Percentiles rank a stretch among this genome's conserved stretches.
phyloP scores from a whole-genome alignment of 1,140 invertebrate genomes.

The Drosophila saltans region DNA sequence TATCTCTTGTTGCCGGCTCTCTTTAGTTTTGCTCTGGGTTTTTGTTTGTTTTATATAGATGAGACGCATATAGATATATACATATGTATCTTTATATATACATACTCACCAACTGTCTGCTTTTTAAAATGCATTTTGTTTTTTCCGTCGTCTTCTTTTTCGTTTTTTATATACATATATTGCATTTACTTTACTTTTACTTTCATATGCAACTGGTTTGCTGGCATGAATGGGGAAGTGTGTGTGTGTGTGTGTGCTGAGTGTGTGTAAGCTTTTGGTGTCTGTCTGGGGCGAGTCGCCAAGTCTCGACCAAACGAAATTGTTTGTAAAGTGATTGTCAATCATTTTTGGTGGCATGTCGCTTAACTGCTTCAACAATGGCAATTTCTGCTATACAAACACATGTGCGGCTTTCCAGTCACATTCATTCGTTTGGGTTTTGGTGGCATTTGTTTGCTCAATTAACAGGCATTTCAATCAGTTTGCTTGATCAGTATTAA shows the following conservation, averaged over 20 bases:
- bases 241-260: slow-evolving; percentile 23
- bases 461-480: slow-evolving; percentile 40
- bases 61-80: slow-evolving; percentile 14
- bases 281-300: slow-evolving; percentile 45
- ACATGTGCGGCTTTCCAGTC: slow-evolving; percentile 50
- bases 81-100: slow-evolving; percentile 15
- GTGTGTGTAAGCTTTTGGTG: slow-evolving; percentile 42
- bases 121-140: slow-evolving; percentile 59
- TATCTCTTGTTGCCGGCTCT: slow-evolving; percentile 57
- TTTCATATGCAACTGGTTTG: slow-evolving; percentile 79
- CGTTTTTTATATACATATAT: slow-evolving; percentile 19
- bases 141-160: slow-evolving; percentile 20
- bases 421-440: slow-evolving; percentile 35
- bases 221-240: slow-evolving; percentile 63
- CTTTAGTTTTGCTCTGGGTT: slow-evolving; percentile 30
- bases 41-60: slow-evolving; percentile 70
- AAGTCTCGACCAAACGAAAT: slow-evolving; percentile 60
- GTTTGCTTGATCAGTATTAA: slow-evolving; percentile 1
- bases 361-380: slow-evolving; percentile 67
- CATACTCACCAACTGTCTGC: slow-evolving; percentile 40
- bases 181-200: slow-evolving; percentile 78
- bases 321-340: slow-evolving; percentile 80
- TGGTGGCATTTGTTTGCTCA: slow-evolving; percentile 38
- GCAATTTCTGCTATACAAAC: slow-evolving; percentile 56
- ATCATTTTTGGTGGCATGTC: slow-evolving; percentile 80